Base-by-base conservation (phyloP, 2,113 vertebrate species). In the Lates calcarifer region DNA sequence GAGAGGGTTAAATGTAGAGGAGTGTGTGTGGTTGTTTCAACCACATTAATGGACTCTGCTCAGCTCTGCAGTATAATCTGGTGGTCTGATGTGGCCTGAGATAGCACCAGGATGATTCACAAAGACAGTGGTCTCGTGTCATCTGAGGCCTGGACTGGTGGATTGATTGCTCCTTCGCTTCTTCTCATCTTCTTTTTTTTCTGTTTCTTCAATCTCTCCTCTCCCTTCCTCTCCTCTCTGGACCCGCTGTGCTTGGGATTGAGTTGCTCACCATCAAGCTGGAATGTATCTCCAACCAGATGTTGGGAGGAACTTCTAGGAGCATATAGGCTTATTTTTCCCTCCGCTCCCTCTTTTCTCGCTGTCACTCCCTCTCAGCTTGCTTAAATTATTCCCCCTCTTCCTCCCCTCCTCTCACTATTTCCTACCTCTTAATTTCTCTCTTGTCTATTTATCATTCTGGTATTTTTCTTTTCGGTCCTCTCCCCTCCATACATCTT, bases 241-340 rank as follows among this genome's bases (percentile, higher is more conserved):
- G 79, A 89, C 92, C 87, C 62, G 81, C 93, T 91, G 90, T 86
- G 90, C 87, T 91, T 91, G 83, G 89, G 89, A 92, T 91, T 81
- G 86, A 89, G 82, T 93, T 90, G 84, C 87, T 91, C 87, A 78
- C 92, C 85, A 83, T 88, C 85, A 72, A 60, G 18, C 60, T 90
- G 86, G 90, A 93, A 92, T 90, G 86, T 2, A 61, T 89, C 84
- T 89, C 78, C 82, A 71, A 57, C 93, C 95, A 95, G 94, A 94
- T 95, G 94, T 93, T 91, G 71, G 88, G 81, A 91, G 89, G 81
- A 86, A 76, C 89, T 71, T 87, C 66, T 57, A 29, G 22, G 41
- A 85, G 56, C 79, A 47, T 82, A 87, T 66, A 77, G 69, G 69
- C 63, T 74, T 70, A 76, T 68, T 64, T 51, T 22, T 35, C 57